Base-by-base conservation (phyloP, 1,140 invertebrate genomes). In the Liolophura sinensis region DNA sequence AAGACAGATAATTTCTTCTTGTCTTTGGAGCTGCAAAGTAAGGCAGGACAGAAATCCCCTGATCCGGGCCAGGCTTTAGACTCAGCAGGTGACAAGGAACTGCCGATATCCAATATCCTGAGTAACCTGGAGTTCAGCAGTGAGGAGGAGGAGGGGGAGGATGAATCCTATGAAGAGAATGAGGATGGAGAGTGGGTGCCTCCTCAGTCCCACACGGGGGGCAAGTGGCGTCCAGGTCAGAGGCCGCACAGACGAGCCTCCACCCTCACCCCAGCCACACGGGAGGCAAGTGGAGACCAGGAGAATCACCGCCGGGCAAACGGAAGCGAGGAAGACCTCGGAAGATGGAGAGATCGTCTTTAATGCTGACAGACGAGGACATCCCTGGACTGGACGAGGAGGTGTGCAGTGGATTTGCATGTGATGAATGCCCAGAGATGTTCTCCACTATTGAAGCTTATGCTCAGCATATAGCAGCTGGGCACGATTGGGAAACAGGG, bases 1-100 rank as follows among this genome's bases (percentile, higher is more conserved):
- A 67, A 65, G 46, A 91, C 92, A 0, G 92, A 92, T 75, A 89
- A 92, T 18, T 94, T 95, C 77, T 95, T 95, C 76, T 92, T 90
- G 25, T 93, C 91, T 0, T 81, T 95, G 27, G 91, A 94, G 78
- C 80, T 95, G 18, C 92, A 93, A 78, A 93, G 92, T 70, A 93
- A 90, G 70, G 83, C 87, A 0, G 92, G 88, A 73, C 56, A 68
- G 50, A 65, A 69, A 24, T 56, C 51, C 12, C 22, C 51, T 24
- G 22, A 24, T 54, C 12, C 48, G 16, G 48, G 25, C 0, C n/a
- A 20, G 48, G 50, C 40, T 18, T 16, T 61, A 22, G 46, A 54
- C 61, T 16, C 70, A 46, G 50, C 22, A n/a, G 24, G 48, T 48
- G 22, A 64, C 40, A 48, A 65, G 31, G 69, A 72, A n/a, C 58